These are phyloP conservation scores for Aphelinus atriplicis DNA, from an alignment of 1,140 invertebrate genomes.

Conservation along the genomic window DNA sequence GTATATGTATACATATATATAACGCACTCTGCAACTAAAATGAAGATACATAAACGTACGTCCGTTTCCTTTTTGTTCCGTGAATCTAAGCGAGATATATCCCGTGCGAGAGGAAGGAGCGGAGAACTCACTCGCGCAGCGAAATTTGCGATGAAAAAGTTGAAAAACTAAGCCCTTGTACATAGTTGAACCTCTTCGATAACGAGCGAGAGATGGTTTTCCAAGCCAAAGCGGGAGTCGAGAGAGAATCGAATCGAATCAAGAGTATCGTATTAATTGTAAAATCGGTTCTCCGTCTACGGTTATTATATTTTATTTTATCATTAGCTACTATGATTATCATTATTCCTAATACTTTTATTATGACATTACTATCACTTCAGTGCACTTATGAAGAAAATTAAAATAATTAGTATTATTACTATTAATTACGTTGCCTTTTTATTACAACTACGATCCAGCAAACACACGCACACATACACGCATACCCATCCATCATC, in stretches of 20 bases:
- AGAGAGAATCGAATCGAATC: constrained; percentile 10
- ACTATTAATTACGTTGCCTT: constrained; percentile 26
- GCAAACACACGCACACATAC: background rate
- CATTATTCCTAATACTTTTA: constrained; percentile 28
- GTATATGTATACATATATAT: constrained; percentile 33
- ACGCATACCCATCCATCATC: background rate
- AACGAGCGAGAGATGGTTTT: constrained; percentile 23
- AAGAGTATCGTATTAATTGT: constrained; percentile 31
- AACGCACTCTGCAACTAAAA: constrained; percentile 38
- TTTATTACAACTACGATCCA: constrained; percentile 20
- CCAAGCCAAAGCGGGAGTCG: constrained; percentile 35
- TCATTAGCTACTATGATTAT: constrained; percentile 37
- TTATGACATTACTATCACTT: constrained; percentile 37
- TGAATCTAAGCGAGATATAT: background rate
- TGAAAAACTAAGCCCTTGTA: constrained; percentile 10
- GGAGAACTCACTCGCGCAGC: constrained; percentile 10
- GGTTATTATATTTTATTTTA: constrained; percentile 42
- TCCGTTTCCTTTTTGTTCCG: constrained; percentile 25
- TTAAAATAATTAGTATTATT: constrained; percentile 37
- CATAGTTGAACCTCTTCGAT: constrained; percentile 26
- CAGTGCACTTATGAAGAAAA: constrained; percentile 38
- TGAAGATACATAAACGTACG: constrained; percentile 13
- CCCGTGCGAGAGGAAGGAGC: constrained; percentile 6
- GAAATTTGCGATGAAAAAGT: background rate
- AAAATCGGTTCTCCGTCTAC: constrained; percentile 37